Percentiles rank a stretch among this genome's conserved stretches.
Conservation (phyloP, 1,140 invertebrate genomes). For the Neodiprion fabricii region DNA sequence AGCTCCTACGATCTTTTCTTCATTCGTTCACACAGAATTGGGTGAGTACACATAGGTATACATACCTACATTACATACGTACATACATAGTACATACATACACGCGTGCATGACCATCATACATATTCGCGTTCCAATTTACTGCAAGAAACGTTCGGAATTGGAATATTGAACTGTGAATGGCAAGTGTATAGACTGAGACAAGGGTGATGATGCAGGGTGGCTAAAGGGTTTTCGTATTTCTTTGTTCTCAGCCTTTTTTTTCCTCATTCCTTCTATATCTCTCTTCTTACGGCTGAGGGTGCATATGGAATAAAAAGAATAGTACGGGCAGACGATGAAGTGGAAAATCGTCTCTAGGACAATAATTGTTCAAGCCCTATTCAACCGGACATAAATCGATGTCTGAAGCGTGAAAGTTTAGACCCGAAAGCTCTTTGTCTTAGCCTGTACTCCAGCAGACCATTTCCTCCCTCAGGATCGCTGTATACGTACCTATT, state of each 20-base stretch:
- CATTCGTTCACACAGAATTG: too few relatives aligned
- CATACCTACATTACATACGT: too few relatives aligned
- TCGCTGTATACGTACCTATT: too few relatives aligned
- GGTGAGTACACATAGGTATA: too few relatives aligned
- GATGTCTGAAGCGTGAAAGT: background rate
- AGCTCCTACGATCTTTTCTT: too few relatives aligned
- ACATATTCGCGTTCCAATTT: background rate
- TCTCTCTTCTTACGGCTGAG: too few relatives aligned
- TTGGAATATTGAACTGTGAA: too few relatives aligned
- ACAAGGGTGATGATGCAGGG: background rate
- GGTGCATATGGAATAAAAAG: too few relatives aligned
- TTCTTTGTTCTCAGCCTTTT: too few relatives aligned
- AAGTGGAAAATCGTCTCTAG: background rate
- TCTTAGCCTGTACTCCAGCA: background rate
- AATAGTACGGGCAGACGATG: background rate
- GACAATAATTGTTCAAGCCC: background rate
- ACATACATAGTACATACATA: too few relatives aligned
- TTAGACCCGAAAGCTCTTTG: conserved; percentile 2
- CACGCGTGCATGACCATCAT: background rate
- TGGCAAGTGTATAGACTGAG: background rate
- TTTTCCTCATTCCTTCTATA: too few relatives aligned
- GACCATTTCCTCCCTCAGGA: background rate
- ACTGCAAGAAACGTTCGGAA: too few relatives aligned
- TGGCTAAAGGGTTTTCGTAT: background rate
- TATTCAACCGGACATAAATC: conserved; percentile 1